Conservation (phyloP, 2,113 vertebrate genomes). For the Vicugna pacos region DNA sequence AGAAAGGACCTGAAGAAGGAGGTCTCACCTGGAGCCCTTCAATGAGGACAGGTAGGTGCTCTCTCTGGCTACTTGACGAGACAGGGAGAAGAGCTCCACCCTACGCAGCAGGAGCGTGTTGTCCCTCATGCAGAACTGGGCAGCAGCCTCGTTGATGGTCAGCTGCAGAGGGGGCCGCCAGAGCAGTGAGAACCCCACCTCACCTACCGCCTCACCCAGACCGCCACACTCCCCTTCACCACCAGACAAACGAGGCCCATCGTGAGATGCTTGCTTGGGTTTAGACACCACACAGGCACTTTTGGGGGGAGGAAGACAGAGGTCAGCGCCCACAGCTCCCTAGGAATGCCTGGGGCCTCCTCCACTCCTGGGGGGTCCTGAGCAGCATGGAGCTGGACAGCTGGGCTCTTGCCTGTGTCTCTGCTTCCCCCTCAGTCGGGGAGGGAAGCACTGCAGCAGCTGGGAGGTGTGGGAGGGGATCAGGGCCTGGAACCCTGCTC, state of each 20-base stretch:
- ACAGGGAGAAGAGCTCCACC: slow-evolving; percentile 97
- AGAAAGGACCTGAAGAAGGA: not conserved
- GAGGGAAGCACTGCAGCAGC: not conserved
- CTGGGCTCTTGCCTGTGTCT: not conserved
- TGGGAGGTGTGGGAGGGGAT: not conserved
- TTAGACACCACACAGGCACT: not conserved
- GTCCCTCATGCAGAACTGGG: slow-evolving; percentile 97
- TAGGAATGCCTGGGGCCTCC: not conserved
- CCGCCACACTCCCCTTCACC: not conserved
- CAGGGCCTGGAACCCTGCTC: not conserved
- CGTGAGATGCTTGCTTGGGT: not conserved
- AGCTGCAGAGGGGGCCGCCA: slow-evolving; percentile 85
- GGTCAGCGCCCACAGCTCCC: not conserved
- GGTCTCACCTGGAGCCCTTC: slow-evolving; percentile 93
- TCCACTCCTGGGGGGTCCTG: not conserved
- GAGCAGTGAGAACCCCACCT: not conserved
- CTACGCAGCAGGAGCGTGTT: slow-evolving; percentile 95
- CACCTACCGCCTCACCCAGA: not conserved
- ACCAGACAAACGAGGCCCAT: not conserved
- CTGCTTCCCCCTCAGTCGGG: not conserved
- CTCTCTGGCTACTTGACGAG: slow-evolving; percentile 96
- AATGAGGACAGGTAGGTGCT: slow-evolving; percentile 96
- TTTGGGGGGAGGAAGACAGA: not conserved
- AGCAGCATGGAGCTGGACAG: not conserved
- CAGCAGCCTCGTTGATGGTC: slow-evolving; percentile 97